Evolutionary conservation across 2,888 invertebrate genomes (phyloP), one percentile per base, ranked within the genome.

Genomic region (Gastrophysa polygoni): DNA sequence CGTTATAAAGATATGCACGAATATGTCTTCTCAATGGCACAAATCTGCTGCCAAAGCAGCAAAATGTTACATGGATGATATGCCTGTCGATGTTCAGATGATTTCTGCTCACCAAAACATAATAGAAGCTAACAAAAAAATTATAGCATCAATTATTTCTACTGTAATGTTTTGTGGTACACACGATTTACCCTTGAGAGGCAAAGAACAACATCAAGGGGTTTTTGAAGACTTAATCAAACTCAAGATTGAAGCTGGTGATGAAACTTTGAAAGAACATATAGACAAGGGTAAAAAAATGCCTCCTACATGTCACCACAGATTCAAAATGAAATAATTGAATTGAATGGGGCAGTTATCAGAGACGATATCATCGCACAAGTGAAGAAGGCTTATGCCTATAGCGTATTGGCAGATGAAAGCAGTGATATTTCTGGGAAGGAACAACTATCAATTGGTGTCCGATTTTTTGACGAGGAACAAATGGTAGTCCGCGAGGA

Each of bases 321-420:
- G 62, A 74, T 77, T 56, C 75, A 78, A 75, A 78, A 78, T 70
- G 71, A 78, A 70, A 67, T 65, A 49, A 71, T 66, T 10, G 47
- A 16, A n/a, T 50, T 57, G 28, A 67, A 64, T 67, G 59, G 67
- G 46, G 59, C 65, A 57, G 61, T 68, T 58, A 50, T 63, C 59
- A 64, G 67, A 64, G 69, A 68, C 49, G 60, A 71, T 21, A 70
- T 77, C 64, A 69, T 76, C 28, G 57, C 62, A 65, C 24, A 61
- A 44, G 52, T 61, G 10, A 47, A 61, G 32, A 32, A 61, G 57
- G 66, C 71, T 52, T 59, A 48, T 44, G 66, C 63, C 43, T 72
- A 64, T 62, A 66, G 65, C 52, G 61, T 73, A 48, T 59, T 71
- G 61, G 73, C 71, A 50, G 75, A 76, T 67, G 74, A 74, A 69